Evolutionary conservation across 1,140 invertebrate genomes (phyloP), one percentile per base, ranked within the genome.

Genomic region (Xylocopa sonorina): DNA sequence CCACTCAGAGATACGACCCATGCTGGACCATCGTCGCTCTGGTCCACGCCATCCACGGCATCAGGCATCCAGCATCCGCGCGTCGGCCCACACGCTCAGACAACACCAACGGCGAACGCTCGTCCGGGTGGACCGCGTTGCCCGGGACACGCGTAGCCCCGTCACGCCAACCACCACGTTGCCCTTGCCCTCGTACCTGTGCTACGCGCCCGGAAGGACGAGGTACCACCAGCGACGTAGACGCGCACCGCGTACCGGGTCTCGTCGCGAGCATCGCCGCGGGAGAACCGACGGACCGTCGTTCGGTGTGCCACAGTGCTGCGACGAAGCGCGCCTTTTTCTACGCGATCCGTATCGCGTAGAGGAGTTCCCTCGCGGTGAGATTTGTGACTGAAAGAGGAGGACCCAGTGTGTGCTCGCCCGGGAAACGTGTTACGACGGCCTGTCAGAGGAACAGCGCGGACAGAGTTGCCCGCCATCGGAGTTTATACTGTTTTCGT

Each of bases 1-100:
- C 92, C 92, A 93, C 92, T 93, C 88, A 90, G 89, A 90, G 92
- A 92, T 92, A 92, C 92, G 92, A 91, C 91, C 91, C 91, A 91
- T 91, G 92, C 92, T 91, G 92, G 92, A 93, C 92, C 90, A 90
- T 89, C 89, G 90, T 90, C 85, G 89, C 87, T 88, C 89, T 88
- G 90, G 91, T 91, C 91, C 91, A 91, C 90, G 90, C 91, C 88
- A n/a, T n/a, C n/a, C n/a, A n/a, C n/a, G 88, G 84, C 66, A 85
- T 78, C 73, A 85, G 84, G 74, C 84, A 85, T 85, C 80, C 83
- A 85, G 75, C 78, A 85, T 81, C 83, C 83, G 83, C 83, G 84
- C 83, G 84, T 62, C 83, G 72, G 72, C 18, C 68, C 50, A 34
- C 79, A 80, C 46, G 64, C 64, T 16, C 71, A 76, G 78, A 81